Evolutionary conservation across 2,113 vertebrate genomes (phyloP).

Genomic region (Odontophorus gujanensis): DNA sequence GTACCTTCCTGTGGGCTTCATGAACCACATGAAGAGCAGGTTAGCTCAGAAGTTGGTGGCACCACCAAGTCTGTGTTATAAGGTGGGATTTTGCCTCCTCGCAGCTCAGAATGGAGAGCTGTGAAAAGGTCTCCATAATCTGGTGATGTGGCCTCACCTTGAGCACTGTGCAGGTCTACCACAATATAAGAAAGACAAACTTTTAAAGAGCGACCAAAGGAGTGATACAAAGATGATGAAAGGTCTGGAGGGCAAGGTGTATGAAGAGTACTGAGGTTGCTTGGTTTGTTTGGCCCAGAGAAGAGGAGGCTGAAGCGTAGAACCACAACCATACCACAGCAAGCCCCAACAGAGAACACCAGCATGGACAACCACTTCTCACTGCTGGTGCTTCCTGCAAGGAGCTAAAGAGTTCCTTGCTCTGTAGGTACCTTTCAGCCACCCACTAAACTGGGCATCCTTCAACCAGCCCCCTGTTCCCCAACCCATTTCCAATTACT

Average conservation of each 20-base stretch:
- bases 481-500: not conserved
- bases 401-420: not conserved
- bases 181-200: not conserved
- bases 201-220: not conserved
- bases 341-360: too few species aligned
- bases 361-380: not conserved
- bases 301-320: too few species aligned
- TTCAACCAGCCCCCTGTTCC: not conserved
- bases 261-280: not conserved
- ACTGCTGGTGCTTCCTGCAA: not conserved
- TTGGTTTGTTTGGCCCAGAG: too few species aligned
- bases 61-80: not conserved
- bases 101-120: not conserved
- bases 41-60: not conserved
- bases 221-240: not conserved
- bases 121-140: not conserved
- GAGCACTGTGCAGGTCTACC: not conserved
- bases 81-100: not conserved
- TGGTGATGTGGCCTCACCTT: not conserved
- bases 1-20: not conserved
- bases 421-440: not conserved
- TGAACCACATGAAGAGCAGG: not conserved
- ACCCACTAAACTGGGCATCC: accelerated
- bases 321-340: too few species aligned
- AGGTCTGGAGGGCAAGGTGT: not conserved